These are phyloP conservation scores for Chlorospingus semifuscus DNA, from an alignment of 2,797 vertebrate species.

Conservation along the genomic window DNA sequence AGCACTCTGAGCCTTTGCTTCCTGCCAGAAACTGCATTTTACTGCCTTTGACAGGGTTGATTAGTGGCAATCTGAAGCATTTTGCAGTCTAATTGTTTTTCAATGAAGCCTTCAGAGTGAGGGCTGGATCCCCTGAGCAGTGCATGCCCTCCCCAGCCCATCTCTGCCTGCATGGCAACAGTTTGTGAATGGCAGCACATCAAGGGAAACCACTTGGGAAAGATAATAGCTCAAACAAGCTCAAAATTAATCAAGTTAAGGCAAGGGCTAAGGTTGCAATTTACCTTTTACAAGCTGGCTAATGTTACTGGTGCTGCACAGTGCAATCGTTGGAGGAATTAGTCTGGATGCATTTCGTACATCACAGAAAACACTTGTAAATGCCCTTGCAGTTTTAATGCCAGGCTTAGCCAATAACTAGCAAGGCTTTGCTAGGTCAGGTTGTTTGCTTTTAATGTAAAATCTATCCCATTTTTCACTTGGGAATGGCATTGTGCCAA, in stretches of 20 bases:
- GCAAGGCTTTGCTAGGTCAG: background rate
- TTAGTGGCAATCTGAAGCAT: background rate
- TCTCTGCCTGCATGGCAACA: background rate
- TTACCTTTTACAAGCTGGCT: slow-evolving; percentile 40
- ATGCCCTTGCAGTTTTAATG: background rate
- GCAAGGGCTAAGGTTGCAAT: slow-evolving; percentile 12
- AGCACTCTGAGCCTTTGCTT: background rate
- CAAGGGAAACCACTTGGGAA: background rate
- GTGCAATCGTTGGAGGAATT: background rate
- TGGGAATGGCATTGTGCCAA: background rate
- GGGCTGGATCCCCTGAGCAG: background rate
- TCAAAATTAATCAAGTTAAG: slow-evolving; percentile 50
- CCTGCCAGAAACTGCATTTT: background rate
- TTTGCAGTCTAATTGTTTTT: slow-evolving; percentile 9
- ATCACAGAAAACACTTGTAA: background rate
- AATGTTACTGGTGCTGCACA: background rate
- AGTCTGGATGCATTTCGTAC: background rate
- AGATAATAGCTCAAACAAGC: slow-evolving; percentile 20
- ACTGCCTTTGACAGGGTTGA: background rate
- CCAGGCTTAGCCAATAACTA: background rate
- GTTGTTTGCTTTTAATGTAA: background rate
- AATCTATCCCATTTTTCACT: background rate
- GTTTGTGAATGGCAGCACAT: slow-evolving; percentile 4
- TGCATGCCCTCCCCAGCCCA: background rate
- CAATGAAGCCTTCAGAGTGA: background rate